Base-by-base conservation (phyloP, 2,113 vertebrate genomes). In the Channa argus region DNA sequence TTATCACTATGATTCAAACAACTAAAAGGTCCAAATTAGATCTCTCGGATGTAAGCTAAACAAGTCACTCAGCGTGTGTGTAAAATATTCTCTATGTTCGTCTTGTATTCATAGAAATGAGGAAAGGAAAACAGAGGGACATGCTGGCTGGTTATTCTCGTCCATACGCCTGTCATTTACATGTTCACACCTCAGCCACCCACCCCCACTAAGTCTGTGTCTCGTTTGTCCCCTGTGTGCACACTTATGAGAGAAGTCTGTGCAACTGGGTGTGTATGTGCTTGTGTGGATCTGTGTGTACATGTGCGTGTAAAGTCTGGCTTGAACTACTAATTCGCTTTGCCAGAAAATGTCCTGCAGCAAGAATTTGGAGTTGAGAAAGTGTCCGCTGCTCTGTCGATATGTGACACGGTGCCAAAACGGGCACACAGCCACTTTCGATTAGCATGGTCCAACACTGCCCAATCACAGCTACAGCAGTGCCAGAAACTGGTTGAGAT, bases 301-400 rank as follows among this genome's bases (percentile, higher is more conserved):
- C 10, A 38, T 72, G 78, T 63, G 73, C 34, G 80, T 71, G 54
- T 46, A 15, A 24, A 60, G 68, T 85, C 80, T 89, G 83, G 85
- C 83, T 71, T 9, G 41, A 38, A 47, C 45, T 44, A 59, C 74
- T 83, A 71, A 89, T 78, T 88, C 62, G 50, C 37, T 75, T 61
- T 78, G 91, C 88, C 91, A 92, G 82, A 78, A 90, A 88, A 89
- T 85, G 77, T 89, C 89, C 82, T 77, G 71, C 77, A 88, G 88
- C 85, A 86, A 76, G 85, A 84, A 80, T 90, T 85, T 87, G 79
- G 79, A 86, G 85, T 87, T 80, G 76, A 86, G 74, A 87, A 88
- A 88, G 76, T 87, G 82, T 84, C 82, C 50, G 52, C 73, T 74
- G 80, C 73, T 85, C 81, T 71, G 84, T 86, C 60, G 60, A 86